Evolutionary conservation across 2,888 invertebrate species (phyloP).

Genomic region (Zonitis immaculata): DNA sequence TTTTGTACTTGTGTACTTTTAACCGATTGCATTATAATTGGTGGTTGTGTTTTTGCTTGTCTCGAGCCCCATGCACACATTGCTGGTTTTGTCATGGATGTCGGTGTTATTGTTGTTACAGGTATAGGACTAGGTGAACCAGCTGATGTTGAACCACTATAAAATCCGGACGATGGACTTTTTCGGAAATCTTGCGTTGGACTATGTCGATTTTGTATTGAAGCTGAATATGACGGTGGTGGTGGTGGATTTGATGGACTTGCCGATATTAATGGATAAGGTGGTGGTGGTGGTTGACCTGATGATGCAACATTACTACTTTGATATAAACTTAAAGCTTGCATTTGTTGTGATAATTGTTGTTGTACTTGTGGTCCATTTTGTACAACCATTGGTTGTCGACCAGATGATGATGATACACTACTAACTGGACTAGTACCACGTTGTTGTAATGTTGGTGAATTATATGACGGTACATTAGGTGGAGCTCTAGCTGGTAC

Average conservation of each 20-base stretch:
- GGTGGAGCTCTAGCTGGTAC: slow-evolving; percentile 65
- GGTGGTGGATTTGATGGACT: slow-evolving; percentile 60
- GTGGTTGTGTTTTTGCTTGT: slow-evolving; percentile 85
- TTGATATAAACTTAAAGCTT: slow-evolving; percentile 75
- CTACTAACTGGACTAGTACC: slow-evolving; percentile 65
- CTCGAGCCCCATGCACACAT: slow-evolving; percentile 79
- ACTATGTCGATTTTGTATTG: slow-evolving; percentile 82
- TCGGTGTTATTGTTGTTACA: slow-evolving; percentile 57
- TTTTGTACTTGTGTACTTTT: slow-evolving; percentile 95
- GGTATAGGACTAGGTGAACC: slow-evolving; percentile 77
- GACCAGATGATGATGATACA: slow-evolving; percentile 44
- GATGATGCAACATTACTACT: slow-evolving; percentile 53
- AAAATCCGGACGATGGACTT: slow-evolving; percentile 81
- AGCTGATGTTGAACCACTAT: slow-evolving; percentile 77
- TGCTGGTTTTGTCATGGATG: slow-evolving; percentile 70
- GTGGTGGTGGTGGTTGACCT: slow-evolving; percentile 62
- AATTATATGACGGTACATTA: slow-evolving; percentile 52
- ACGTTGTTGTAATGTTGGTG: slow-evolving; percentile 36
- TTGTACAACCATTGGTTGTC: slow-evolving; percentile 77
- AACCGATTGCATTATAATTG: slow-evolving; percentile 95
- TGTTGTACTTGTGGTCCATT: slow-evolving; percentile 77
- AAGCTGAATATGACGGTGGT: slow-evolving; percentile 80
- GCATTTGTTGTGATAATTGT: slow-evolving; percentile 83
- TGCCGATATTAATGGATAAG: slow-evolving; percentile 53
- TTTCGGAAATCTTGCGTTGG: slow-evolving; percentile 77